Evolutionary conservation across 2,888 invertebrate species (phyloP), one percentile per base, ranked within the genome.

Genomic region (Euspilapteryx auroguttella): DNA sequence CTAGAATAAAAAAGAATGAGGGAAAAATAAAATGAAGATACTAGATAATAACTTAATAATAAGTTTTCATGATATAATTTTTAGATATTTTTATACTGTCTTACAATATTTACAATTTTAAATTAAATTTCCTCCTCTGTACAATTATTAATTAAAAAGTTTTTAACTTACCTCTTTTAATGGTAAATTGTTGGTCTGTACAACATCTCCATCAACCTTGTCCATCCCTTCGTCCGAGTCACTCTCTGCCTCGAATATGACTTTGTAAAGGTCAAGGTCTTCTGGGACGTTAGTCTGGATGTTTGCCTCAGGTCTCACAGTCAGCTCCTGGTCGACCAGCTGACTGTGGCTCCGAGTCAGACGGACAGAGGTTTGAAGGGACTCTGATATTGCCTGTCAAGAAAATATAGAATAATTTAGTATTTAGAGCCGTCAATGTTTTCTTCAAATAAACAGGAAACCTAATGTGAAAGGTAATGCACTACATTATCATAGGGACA

Each of bases 251-350:
- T 76, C 76, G 42, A 56, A 63, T 35, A 75, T 73, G 27, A 76
- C 55, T 36, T 57, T 64, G 38, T 58, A 71, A 1, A 76, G 47
- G 39, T 76, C 76, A 8, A 76, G 41, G 1, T 59, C 66, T 20
- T 66, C 69, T 0, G 77, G 76, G 1, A 69, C 69, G 58, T 75
- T 65, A 1, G 68, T 53, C 32, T 65, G 63, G 24, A 76, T 71
- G 34, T 75, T 75, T 4, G 75, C 75, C 35, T 73, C 75, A 0
- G 75, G 73, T 31, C 65, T 44, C 32, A 75, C 64, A 10, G 61
- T 64, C 11, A 75, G 43, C 38, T 71, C 71, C 32, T 73, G 73
- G 35, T 58, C 58, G 21, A 69, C 62, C 5, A 69, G 44, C 41
- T 71, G 66, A 34, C 73, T 71, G 24, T 56, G 50, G 34, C 65